These are phyloP conservation scores for Theristicus caerulescens DNA, from an alignment of 2,113 vertebrate species.

Conservation along the genomic window DNA sequence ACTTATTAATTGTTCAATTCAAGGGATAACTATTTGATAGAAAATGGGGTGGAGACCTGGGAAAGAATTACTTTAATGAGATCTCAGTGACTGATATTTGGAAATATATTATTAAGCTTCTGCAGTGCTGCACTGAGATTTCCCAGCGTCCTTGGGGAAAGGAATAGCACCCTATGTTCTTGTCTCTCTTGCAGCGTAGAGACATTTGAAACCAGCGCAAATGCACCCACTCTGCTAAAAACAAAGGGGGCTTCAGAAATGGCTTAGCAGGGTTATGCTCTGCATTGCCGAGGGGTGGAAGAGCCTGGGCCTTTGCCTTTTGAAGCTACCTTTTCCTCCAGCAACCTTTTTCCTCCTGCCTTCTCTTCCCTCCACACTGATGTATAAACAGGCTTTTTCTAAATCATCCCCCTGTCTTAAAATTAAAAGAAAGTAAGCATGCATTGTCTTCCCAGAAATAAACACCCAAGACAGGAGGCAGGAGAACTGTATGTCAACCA, in stretches of 20 bases:
- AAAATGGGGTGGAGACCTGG: conserved; percentile 14
- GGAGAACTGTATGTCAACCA: not conserved
- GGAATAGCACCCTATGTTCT: not conserved
- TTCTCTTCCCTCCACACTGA: not conserved
- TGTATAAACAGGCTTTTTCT: not conserved
- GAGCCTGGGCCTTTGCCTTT: not conserved
- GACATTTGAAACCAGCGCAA: not conserved
- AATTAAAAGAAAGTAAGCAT: not conserved
- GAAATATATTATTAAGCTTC: conserved; percentile 8
- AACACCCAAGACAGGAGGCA: not conserved
- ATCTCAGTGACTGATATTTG: not conserved
- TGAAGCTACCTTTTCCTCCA: not conserved
- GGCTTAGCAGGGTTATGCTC: not conserved
- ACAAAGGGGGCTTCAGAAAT: not conserved
- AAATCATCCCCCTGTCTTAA: not conserved
- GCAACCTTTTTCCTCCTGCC: not conserved
- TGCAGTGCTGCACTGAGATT: not conserved
- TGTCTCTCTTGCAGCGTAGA: not conserved
- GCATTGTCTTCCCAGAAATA: not conserved
- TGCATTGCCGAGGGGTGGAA: not conserved
- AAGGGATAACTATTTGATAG: conserved; percentile 4
- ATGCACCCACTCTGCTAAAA: not conserved
- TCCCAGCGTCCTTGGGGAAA: not conserved
- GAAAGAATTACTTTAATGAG: not conserved
- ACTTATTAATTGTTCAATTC: conserved; percentile 59